Percentiles rank a stretch among this genome's conserved stretches.
Evolutionary conservation across 2,113 vertebrate genomes (phyloP).

Genomic region (Corythaixoides concolor): DNA sequence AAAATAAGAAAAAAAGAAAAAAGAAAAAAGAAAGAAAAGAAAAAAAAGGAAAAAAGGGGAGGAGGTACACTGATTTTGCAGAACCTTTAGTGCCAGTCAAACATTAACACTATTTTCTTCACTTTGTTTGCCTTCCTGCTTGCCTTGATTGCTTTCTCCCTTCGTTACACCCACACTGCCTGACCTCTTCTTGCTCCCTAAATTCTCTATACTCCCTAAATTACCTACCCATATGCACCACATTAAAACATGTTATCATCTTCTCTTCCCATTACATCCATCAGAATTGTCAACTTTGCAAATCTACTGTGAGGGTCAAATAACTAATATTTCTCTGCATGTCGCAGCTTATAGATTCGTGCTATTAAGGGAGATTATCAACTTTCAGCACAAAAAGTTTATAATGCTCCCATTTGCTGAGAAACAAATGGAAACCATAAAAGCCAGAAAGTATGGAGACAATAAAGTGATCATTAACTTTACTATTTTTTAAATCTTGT

Average conservation of each 20-base stretch:
- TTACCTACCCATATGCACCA: conserved; percentile 59
- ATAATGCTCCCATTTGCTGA: neutral
- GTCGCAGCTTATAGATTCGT: neutral
- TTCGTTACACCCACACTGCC: conserved; percentile 53
- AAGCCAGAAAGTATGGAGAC: conserved; percentile 14
- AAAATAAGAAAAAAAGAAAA: neutral
- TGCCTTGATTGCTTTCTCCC: conserved; percentile 54
- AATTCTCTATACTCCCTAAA: conserved; percentile 51
- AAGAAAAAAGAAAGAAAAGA: neutral
- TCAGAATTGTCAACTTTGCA: conserved; percentile 49
- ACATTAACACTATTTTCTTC: conserved; percentile 55
- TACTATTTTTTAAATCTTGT: neutral
- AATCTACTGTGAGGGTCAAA: conserved; percentile 60
- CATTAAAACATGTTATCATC: conserved; percentile 64
- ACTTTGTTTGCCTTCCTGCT: conserved; percentile 47
- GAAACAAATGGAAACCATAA: conserved; percentile 7
- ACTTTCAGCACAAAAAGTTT: conserved; percentile 27
- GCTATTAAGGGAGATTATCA: conserved; percentile 20
- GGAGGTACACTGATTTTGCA: neutral
- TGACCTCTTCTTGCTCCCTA: conserved; percentile 63
- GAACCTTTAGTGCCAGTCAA: conserved; percentile 40
- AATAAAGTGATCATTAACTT: conserved; percentile 2
- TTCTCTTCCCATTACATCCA: conserved; percentile 60
- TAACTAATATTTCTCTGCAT: conserved; percentile 47
- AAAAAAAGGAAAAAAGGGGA: neutral